Percentiles rank a stretch among this genome's conserved stretches.
Conservation (phyloP, 2,888 invertebrate genomes). For the Elmis aenea region DNA sequence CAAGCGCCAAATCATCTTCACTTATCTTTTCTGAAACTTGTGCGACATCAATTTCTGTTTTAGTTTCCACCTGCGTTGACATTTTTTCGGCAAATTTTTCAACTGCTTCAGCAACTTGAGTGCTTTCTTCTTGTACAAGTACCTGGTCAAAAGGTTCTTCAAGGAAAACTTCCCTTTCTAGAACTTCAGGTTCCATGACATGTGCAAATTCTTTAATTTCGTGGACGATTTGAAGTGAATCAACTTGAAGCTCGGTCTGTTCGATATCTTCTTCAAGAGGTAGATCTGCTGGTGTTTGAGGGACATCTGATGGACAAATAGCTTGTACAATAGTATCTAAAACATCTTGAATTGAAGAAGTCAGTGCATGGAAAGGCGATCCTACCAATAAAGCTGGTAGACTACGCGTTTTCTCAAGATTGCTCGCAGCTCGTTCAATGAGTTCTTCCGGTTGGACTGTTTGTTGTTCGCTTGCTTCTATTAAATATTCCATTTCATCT, state of each 20-base stretch:
- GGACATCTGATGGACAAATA: too few relatives aligned
- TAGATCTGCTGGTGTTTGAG: too few relatives aligned
- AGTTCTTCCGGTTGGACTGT: constrained; percentile 10
- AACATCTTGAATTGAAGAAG: constrained; percentile 20
- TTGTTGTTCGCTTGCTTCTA: constrained; percentile 9
- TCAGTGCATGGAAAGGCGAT: constrained; percentile 22
- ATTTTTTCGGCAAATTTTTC: too few relatives aligned
- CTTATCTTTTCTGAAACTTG: too few relatives aligned
- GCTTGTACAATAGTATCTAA: constrained; percentile 22
- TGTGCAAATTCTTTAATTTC: neutral
- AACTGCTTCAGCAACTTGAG: neutral
- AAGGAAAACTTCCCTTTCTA: neutral
- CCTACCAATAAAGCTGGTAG: constrained; percentile 5
- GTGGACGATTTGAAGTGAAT: neutral
- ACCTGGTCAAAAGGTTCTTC: too few relatives aligned
- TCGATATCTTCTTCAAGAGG: too few relatives aligned
- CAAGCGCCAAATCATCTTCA: too few relatives aligned
- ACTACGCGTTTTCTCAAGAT: constrained; percentile 11
- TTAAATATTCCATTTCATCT: constrained; percentile 12
- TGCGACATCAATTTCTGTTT: too few relatives aligned
- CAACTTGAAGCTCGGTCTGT: too few relatives aligned
- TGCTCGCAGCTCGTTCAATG: constrained; percentile 14
- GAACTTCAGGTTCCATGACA: constrained; percentile 1
- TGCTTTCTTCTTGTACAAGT: constrained; percentile 1
- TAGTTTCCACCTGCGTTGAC: too few relatives aligned